Base-by-base conservation (phyloP, 2,797 vertebrate species). In the Catamblyrhynchus diadema region DNA sequence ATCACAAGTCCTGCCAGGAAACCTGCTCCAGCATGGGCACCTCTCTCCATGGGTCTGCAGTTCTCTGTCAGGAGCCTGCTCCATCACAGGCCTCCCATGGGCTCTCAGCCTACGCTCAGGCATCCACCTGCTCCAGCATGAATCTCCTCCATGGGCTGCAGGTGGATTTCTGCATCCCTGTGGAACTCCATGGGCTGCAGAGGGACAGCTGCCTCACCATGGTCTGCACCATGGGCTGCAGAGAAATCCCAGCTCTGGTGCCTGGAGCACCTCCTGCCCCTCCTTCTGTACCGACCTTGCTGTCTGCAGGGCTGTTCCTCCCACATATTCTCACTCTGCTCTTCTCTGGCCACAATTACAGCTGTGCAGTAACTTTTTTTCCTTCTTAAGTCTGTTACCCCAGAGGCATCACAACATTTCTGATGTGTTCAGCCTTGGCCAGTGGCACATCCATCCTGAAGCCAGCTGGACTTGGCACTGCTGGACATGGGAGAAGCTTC, bases 1-100 rank as follows among this genome's bases (percentile, higher is more conserved):
- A 4, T 48, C 23, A 42, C 30, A 60, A 66, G 7, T 32, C 3
- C 28, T 72, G 4, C 10, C 39, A 53, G 24, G 30, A 81, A 53
- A 32, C 3, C 4, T 14, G 14, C 6, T 50, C n/a, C 20, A 14
- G 0, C 0, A 0, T 37, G 32, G 6, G 4, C 22, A 2, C 14
- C 5, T 66, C 39, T 47, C 17, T 53, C 30, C 17, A 12, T 0
- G 1, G 9, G 14, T 66, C 33, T 45, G 24, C 21, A 66, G 21
- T 2, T 27, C 28, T 4, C 17, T 73, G 5, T 2, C 25, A 30
- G 21, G 45, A 59, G 2, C 9, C 30, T 45, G 14, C 13, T 59
- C n/a, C 45, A 80, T 8, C 24, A 57, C 4, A 0, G 13, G 9
- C 6, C 12, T 64, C 28, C 15, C 28, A 5, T 12, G 12, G 11